Evolutionary conservation across 2,113 vertebrate genomes (phyloP).

Genomic region (Melanocharis versteri): DNA sequence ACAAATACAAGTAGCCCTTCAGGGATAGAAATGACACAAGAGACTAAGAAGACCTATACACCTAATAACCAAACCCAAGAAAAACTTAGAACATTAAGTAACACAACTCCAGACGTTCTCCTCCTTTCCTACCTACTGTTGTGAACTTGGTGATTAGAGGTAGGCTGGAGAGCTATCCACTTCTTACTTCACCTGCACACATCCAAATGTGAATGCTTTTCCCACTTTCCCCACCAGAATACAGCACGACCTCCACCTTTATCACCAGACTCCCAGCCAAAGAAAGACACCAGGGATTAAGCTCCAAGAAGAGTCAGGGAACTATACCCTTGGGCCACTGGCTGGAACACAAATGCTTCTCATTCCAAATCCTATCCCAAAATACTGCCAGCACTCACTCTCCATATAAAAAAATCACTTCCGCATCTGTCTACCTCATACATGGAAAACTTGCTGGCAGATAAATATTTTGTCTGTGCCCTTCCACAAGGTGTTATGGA

Average conservation of each 20-base stretch:
- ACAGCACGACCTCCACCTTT: not conserved
- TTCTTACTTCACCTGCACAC: not conserved
- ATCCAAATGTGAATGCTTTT: fast-evolving
- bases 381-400: not conserved
- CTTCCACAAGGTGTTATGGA: not conserved
- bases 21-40: not conserved
- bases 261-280: not conserved
- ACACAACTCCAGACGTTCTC: not conserved
- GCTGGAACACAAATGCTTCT: not conserved
- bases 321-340: constrained; percentile 43
- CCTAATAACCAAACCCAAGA: not conserved
- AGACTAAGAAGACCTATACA: not conserved
- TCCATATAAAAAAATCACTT: not conserved
- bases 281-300: not conserved
- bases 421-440: not conserved
- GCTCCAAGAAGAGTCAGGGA: not conserved
- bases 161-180: not conserved
- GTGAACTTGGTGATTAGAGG: not conserved
- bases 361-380: not conserved
- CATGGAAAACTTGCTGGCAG: not conserved
- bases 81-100: not conserved
- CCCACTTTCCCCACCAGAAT: not conserved
- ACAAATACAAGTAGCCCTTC: not conserved
- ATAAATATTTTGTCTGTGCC: not conserved
- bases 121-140: not conserved